Percentiles rank a stretch among this genome's conserved stretches.
phyloP scores from a whole-genome alignment of 2,113 vertebrate genomes.

The Proteles cristata region DNA sequence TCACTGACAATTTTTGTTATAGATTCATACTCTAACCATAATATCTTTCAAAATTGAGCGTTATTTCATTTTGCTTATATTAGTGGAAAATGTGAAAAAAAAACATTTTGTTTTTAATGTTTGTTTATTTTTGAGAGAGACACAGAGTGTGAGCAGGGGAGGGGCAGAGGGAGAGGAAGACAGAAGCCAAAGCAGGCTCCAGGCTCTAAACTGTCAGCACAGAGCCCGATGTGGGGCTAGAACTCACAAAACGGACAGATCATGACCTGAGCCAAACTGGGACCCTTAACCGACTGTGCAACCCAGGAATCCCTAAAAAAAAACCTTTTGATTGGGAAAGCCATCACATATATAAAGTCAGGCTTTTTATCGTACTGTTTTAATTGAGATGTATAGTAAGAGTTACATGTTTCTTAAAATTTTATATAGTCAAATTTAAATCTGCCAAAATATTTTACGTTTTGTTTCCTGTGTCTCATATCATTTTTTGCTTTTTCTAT shows the following conservation, averaged over 20 bases:
- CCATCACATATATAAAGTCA: neutral
- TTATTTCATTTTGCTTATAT: neutral
- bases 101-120: neutral
- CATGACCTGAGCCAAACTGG: too few relatives aligned
- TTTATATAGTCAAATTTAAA: neutral
- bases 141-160: too few relatives aligned
- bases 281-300: too few relatives aligned
- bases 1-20: neutral
- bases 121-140: too few relatives aligned
- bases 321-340: neutral
- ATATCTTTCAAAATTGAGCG: neutral
- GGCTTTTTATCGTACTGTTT: neutral
- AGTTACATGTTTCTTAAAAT: neutral
- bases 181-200: too few relatives aligned
- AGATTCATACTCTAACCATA: neutral
- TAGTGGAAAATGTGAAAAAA: neutral
- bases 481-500: neutral
- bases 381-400: neutral
- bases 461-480: neutral
- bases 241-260: too few relatives aligned
- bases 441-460: neutral
- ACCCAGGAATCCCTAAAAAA: too few relatives aligned
- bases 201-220: too few relatives aligned
- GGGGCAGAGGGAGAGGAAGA: too few relatives aligned
- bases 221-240: too few relatives aligned